Evolutionary conservation across 2,888 invertebrate species (phyloP).

Genomic region (Hedychridium roseum): DNA sequence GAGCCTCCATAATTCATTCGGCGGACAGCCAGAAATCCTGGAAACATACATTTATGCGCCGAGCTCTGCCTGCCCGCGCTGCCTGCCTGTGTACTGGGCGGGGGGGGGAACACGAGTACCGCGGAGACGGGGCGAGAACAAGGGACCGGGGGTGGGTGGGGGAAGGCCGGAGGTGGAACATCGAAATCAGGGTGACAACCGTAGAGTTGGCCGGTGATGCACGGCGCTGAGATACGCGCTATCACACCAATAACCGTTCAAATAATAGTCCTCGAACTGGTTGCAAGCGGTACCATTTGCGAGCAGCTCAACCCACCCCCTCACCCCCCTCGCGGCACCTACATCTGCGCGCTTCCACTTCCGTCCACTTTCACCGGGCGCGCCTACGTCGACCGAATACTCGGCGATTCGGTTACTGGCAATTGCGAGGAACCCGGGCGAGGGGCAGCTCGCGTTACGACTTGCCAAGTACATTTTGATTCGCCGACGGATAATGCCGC

Average conservation of each 20-base stretch:
- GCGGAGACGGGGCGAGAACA: conserved; percentile 9
- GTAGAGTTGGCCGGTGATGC: conserved; percentile 57
- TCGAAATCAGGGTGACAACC: conserved; percentile 53
- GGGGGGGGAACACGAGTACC: neutral
- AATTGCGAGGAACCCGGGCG: conserved; percentile 3
- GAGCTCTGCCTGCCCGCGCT: conserved; percentile 34
- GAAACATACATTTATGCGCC: conserved; percentile 49
- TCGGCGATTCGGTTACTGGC: conserved; percentile 2
- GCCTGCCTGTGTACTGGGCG: conserved; percentile 12
- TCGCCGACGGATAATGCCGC: conserved; percentile 30
- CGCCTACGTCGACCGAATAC: neutral
- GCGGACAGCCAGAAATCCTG: conserved; percentile 55
- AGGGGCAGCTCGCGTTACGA: conserved; percentile 22
- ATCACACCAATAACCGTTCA: conserved; percentile 59
- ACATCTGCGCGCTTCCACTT: no score
- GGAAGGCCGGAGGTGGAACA: conserved; percentile 12
- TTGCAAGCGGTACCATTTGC: no score
- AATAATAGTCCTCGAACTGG: conserved; percentile 53
- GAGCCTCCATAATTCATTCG: conserved; percentile 48
- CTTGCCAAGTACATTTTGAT: conserved; percentile 50
- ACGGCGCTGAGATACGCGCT: conserved; percentile 55
- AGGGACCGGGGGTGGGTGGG: conserved; percentile 1
- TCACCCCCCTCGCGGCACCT: no score
- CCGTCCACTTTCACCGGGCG: neutral
- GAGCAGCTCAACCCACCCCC: no score